Base-by-base conservation (phyloP, 2,888 invertebrate species). In the Microctonus hyperodae region DNA sequence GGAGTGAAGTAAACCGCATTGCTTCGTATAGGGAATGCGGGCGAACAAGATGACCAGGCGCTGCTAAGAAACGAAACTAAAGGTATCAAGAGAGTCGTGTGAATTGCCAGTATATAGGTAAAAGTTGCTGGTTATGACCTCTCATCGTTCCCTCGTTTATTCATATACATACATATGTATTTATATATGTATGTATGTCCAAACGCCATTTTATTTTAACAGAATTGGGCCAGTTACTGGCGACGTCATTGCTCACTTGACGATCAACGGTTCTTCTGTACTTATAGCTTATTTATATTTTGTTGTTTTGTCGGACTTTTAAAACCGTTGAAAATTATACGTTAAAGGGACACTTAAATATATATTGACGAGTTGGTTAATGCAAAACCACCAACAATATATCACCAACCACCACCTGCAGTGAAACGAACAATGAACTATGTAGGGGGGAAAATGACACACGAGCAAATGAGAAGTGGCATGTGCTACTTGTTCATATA, bases 1-100 rank as follows among this genome's bases (percentile, higher is more conserved):
- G 20, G 48, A 65, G 56, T 64, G 60, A 67, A 37, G 59, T 63
- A 51, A 50, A 62, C 44, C 65, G 69, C 51, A 66, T 50, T 60
- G 64, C 62, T 67, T 64, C 56, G 37, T n/a, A n/a, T n/a, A n/a
- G 65, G 58, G 59, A 65, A 65, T 65, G 59, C 65, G 22, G 28
- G 53, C 23, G 22, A 35, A n/a, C n/a, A 22, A 35, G 22, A 33
- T 33, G 22, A 33, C 28, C 37, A 5, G 3, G 28, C 7, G 7
- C 28, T 28, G 28, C 28, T 28, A 28, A 28, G 28, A 44, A 5
- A 16, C 13, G n/a, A 37, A 7, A 44, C 44, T 2, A 44, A 9
- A 44, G 9, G 7, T 16, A 44, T 44, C 44, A 44, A n/a, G 16
- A 16, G 44, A 44, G 44, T 44, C 51, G 56, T 64, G 56, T 28